Conservation (phyloP, 53 echinoderm and acorn worm species). For the Patiria pectinifera region DNA sequence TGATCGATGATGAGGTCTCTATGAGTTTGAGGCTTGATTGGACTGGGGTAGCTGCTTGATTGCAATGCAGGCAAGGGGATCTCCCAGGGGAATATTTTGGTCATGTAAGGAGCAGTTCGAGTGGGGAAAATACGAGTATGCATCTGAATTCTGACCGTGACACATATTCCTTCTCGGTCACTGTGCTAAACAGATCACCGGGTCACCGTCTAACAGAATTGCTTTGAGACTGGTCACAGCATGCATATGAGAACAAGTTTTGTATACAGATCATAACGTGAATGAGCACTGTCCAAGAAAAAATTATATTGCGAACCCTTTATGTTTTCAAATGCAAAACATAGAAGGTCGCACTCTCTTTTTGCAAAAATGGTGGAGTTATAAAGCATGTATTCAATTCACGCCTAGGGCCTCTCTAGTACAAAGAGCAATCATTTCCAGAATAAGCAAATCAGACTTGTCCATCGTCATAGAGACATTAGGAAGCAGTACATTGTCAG, state of each 20-base stretch:
- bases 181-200: slow-evolving; percentile 10
- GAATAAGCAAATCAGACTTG: not conserved
- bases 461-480: not conserved
- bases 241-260: not conserved
- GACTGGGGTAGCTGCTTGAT: not conserved
- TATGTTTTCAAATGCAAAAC: no score
- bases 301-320: no score
- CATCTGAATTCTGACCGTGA: slow-evolving; percentile 24
- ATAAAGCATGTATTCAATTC: no score
- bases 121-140: not conserved
- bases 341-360: no score
- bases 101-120: not conserved
- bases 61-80: not conserved
- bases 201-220: not conserved
- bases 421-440: not conserved
- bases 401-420: not conserved
- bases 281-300: no score
- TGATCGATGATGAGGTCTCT: slow-evolving; percentile 1
- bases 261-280: no score
- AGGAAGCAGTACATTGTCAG: not conserved
- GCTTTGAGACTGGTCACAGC: not conserved
- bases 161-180: slow-evolving; percentile 34
- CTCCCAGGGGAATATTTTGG: not conserved
- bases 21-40: slow-evolving; percentile 16
- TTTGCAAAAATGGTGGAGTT: no score